Conservation (phyloP, 2,888 invertebrate genomes). For the Bibio marci region DNA sequence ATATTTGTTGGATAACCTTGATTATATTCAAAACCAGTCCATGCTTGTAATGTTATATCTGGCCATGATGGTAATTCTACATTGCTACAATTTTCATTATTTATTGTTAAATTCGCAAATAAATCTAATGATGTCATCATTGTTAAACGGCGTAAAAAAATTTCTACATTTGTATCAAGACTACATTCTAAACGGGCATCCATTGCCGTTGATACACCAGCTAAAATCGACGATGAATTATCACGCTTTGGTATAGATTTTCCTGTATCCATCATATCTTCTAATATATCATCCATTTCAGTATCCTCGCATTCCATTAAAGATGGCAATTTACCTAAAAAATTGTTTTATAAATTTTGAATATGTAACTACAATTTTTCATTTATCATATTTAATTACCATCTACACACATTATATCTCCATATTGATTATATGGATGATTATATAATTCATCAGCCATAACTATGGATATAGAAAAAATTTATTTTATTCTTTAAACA, state of each 20-base stretch:
- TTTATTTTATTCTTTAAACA: too few relatives aligned
- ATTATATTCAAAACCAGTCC: slow-evolving; percentile 35
- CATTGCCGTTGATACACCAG: slow-evolving; percentile 43
- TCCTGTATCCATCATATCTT: slow-evolving; percentile 44
- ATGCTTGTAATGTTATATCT: slow-evolving; percentile 28
- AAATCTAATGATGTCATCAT: slow-evolving; percentile 37
- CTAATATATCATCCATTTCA: slow-evolving; percentile 61
- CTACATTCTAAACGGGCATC: slow-evolving; percentile 66
- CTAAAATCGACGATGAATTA: slow-evolving; percentile 9
- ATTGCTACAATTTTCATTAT: slow-evolving; percentile 9
- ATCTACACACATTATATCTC: too few relatives aligned
- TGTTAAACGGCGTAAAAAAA: slow-evolving; percentile 50
- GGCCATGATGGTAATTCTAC: slow-evolving; percentile 29
- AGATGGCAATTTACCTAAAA: slow-evolving; percentile 35
- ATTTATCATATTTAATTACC: too few relatives aligned
- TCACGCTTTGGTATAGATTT: slow-evolving; percentile 39
- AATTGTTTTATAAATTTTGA: too few relatives aligned
- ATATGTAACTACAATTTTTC: too few relatives aligned
- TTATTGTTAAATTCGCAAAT: slow-evolving; percentile 22
- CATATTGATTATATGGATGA: too few relatives aligned
- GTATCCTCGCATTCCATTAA: slow-evolving; percentile 68
- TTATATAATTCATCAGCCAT: too few relatives aligned
- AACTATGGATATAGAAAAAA: too few relatives aligned
- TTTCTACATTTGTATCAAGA: slow-evolving; percentile 60
- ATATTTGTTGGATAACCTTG: slow-evolving; percentile 30